Evolutionary conservation across 2,113 vertebrate genomes (phyloP).

Genomic region (Ciconia maguari): DNA sequence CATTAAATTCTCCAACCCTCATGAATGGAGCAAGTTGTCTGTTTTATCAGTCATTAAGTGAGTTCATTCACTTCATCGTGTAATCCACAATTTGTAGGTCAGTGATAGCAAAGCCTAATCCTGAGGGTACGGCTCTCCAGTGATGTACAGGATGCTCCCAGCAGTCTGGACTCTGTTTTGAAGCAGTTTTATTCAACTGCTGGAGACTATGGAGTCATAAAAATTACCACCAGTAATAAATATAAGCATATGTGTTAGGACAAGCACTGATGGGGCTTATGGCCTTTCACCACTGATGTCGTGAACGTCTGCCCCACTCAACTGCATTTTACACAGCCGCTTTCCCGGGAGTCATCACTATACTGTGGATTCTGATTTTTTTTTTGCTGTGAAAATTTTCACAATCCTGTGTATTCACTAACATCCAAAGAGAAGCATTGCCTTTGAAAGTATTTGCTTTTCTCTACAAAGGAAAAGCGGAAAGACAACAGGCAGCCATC

Average conservation of each 20-base stretch:
- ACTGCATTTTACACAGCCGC: background rate
- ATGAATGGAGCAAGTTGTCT: fast-evolving
- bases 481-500: background rate
- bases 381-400: background rate
- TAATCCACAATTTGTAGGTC: background rate
- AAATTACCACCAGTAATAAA: background rate
- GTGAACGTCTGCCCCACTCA: background rate
- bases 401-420: background rate
- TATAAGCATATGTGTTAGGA: fast-evolving
- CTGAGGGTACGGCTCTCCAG: fast-evolving
- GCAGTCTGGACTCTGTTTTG: background rate
- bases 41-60: fast-evolving
- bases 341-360: background rate
- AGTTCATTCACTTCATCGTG: background rate
- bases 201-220: background rate
- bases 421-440: background rate
- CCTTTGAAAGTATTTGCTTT: background rate
- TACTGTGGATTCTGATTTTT: background rate
- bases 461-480: background rate
- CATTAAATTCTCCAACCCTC: background rate
- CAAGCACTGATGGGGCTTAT: fast-evolving
- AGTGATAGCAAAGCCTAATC: background rate
- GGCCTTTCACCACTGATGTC: background rate
- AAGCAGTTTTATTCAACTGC: background rate
- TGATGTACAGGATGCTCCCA: background rate